Evolutionary conservation across 1,140 invertebrate genomes (phyloP).

Genomic region (Bombus affinis): DNA sequence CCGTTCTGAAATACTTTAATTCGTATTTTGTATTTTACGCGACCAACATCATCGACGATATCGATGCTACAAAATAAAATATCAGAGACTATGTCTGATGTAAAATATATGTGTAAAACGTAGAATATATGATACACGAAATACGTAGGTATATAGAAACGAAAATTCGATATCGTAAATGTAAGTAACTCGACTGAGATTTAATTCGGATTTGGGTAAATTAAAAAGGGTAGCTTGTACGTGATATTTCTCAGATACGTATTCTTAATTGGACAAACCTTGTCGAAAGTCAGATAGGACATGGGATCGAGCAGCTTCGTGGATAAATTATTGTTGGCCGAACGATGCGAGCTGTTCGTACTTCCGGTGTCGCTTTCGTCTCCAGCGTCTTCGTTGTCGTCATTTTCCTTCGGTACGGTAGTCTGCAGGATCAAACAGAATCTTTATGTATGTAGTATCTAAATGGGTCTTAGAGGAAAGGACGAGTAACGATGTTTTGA

Average conservation of each 20-base stretch:
- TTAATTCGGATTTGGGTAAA: background rate
- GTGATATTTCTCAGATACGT: too few relatives aligned
- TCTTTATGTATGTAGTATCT: background rate
- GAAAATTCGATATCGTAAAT: background rate
- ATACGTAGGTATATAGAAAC: too few relatives aligned
- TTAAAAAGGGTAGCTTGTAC: background rate
- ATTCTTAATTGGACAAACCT: slow-evolving; percentile 62
- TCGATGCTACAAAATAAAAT: too few relatives aligned
- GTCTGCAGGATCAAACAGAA: slow-evolving; percentile 58
- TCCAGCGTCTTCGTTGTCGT: slow-evolving; percentile 76
- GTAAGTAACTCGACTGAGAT: too few relatives aligned
- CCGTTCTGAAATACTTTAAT: too few relatives aligned
- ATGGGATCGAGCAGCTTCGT: slow-evolving; percentile 73
- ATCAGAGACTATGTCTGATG: too few relatives aligned
- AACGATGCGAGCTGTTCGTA: slow-evolving; percentile 76
- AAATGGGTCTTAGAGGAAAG: too few relatives aligned
- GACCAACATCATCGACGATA: too few relatives aligned
- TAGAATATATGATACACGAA: background rate
- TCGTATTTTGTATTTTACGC: too few relatives aligned
- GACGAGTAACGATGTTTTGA: too few relatives aligned
- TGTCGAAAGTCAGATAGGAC: slow-evolving; percentile 77
- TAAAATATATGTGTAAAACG: too few relatives aligned
- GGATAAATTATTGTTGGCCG: slow-evolving; percentile 75
- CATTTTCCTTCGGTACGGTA: slow-evolving; percentile 65
- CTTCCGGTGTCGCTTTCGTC: slow-evolving; percentile 78